These are phyloP conservation scores for Scaptodrosophila latifasciaeformis DNA, from an alignment of 2,888 invertebrate species.

Conservation along the genomic window DNA sequence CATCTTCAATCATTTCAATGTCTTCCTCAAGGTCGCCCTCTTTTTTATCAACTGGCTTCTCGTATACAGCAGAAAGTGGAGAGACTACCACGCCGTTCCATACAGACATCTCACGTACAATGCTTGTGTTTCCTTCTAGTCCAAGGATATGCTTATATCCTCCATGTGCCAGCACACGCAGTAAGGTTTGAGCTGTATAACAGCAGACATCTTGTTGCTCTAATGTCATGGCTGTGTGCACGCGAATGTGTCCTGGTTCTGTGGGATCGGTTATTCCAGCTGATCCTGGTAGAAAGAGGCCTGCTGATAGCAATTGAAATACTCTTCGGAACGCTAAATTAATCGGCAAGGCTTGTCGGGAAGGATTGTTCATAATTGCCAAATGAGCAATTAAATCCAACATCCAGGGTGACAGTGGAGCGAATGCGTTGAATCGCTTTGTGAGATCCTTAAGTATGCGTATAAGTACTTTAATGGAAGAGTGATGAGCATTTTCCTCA, in stretches of 20 bases:
- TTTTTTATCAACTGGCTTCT: conserved; percentile 84
- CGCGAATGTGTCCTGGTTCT: conserved; percentile 90
- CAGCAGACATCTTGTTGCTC: conserved; percentile 96
- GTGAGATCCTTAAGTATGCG: conserved; percentile 94
- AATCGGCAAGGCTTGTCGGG: conserved; percentile 92
- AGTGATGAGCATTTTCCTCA: conserved; percentile 97
- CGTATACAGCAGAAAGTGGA: conserved; percentile 95
- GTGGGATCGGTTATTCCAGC: conserved; percentile 96
- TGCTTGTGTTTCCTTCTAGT: conserved; percentile 77
- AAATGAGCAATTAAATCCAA: conserved; percentile 96
- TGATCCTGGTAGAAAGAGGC: conserved; percentile 95
- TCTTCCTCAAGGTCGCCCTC: conserved; percentile 82
- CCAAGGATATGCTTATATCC: conserved; percentile 94
- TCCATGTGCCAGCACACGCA: conserved; percentile 93
- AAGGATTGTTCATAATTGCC: conserved; percentile 96
- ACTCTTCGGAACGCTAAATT: conserved; percentile 93
- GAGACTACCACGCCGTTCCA: conserved; percentile 98
- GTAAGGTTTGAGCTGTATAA: conserved; percentile 89
- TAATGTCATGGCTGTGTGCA: conserved; percentile 91
- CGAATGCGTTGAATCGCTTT: conserved; percentile 90
- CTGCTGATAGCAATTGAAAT: conserved; percentile 93
- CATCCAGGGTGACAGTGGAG: conserved; percentile 97
- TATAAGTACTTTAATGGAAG: conserved; percentile 95
- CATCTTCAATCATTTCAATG: conserved; percentile 79
- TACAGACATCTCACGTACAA: conserved; percentile 90